Evolutionary conservation across 2,888 invertebrate species (phyloP), one percentile per base, ranked within the genome.

Genomic region (Furcula furcula): DNA sequence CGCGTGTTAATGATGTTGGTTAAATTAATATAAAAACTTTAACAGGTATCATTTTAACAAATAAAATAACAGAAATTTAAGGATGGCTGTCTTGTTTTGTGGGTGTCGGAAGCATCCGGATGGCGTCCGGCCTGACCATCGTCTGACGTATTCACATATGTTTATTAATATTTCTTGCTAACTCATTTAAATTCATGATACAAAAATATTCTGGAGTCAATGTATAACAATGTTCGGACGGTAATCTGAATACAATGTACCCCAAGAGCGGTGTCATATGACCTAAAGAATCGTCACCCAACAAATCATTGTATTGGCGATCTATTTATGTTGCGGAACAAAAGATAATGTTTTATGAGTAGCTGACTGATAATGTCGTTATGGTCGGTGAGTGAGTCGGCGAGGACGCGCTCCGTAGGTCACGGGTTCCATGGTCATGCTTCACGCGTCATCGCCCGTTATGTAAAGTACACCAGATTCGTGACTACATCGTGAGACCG

Each of bases 331-430:
- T 54, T 51, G 53, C 58, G 55, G 54, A 64, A 68, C 67, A 63
- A 54, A 50, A 46, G 61, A 40, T 47, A 53, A 57, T 63, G 54
- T 61, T 61, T 63, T 54, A 52, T 46, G 38, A 52, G 43, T 36
- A 46, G 40, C 47, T 40, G 47, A 54, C 46, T 55, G 50, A 64
- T 55, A 59, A 51, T 64, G 64, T 73, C 73, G 76, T 80, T 80
- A 76, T 78, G 85, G 83, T 82, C 68, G 65, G 70, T 54, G 74
- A 68, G 75, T 63, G 57, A 46, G 47, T 42, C 69, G 67, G 52
- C 77, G 76, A 77, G 79, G 79, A 75, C 77, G 65, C 46, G 48
- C 58, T 69, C 56, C 78, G 76, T 81, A 81, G 82, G 80, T 77
- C 77, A 63, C 16, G 28, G 18, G 28, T 54, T 61, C 62, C 84